phyloP scores from a whole-genome alignment of 2,797 vertebrate genomes.

The Melanotaenia boesemani region DNA sequence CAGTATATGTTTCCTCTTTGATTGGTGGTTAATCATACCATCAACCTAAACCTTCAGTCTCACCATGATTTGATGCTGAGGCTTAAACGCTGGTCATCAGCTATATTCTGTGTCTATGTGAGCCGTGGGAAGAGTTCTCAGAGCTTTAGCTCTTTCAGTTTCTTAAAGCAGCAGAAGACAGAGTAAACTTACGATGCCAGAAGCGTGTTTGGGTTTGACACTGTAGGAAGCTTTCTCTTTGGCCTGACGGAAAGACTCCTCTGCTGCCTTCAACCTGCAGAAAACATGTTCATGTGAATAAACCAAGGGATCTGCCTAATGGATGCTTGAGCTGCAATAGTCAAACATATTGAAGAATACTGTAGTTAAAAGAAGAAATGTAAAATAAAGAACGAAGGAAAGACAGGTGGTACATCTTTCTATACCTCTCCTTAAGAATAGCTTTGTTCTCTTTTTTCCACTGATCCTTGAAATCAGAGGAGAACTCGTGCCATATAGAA shows the following conservation, averaged over 20 bases:
- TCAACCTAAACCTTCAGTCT: too few species aligned
- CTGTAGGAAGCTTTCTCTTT: constrained; percentile 94
- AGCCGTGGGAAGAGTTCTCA: too few species aligned
- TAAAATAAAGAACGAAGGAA: neutral
- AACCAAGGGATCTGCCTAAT: too few species aligned
- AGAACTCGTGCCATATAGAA: constrained; percentile 96
- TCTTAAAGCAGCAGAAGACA: neutral
- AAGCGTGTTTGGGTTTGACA: constrained; percentile 94
- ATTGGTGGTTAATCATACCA: too few species aligned
- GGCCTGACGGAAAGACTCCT: constrained; percentile 92
- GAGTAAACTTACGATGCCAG: constrained; percentile 90
- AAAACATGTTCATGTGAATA: constrained; percentile 6
- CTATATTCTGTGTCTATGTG: too few species aligned
- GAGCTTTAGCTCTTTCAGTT: neutral
- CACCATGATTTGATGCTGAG: too few species aligned
- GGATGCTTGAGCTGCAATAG: too few species aligned
- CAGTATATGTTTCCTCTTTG: too few species aligned
- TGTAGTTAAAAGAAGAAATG: neutral
- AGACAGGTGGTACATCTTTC: neutral
- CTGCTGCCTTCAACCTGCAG: constrained; percentile 91
- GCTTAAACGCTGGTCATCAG: too few species aligned
- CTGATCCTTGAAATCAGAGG: constrained; percentile 95
- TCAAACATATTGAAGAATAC: neutral
- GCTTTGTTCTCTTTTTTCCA: constrained; percentile 98
- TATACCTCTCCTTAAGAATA: constrained; percentile 94